phyloP scores from a whole-genome alignment of 2,888 invertebrate species.

The Pocota personata region DNA sequence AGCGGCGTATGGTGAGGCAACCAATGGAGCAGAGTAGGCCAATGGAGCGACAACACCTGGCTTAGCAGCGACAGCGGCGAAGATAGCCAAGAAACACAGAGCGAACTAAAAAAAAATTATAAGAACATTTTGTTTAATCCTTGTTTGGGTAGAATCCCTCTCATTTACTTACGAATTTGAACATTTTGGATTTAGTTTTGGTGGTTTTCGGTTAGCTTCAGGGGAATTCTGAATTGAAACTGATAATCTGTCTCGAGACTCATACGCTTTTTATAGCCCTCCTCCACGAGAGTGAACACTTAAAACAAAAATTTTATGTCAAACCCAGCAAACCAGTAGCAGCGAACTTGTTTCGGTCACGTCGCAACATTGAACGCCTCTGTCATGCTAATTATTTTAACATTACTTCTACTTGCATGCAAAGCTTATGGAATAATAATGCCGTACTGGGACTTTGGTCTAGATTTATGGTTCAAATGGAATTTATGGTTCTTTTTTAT shows the following conservation, averaged over 20 bases:
- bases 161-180: slow-evolving; percentile 60
- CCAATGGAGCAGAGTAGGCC: slow-evolving; percentile 56
- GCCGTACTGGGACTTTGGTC: neutral
- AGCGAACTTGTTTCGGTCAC: slow-evolving; percentile 54
- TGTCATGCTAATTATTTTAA: slow-evolving; percentile 53
- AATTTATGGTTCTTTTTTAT: slow-evolving; percentile 54
- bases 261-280: slow-evolving; percentile 42
- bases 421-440: slow-evolving; percentile 36
- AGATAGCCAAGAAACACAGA: slow-evolving; percentile 57
- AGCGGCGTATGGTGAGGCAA: slow-evolving; percentile 58
- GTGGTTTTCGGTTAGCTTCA: slow-evolving; percentile 46
- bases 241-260: slow-evolving; percentile 20
- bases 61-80: slow-evolving; percentile 64
- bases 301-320: neutral
- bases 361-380: slow-evolving; percentile 61
- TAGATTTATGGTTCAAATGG: slow-evolving; percentile 41
- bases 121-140: neutral
- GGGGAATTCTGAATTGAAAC: slow-evolving; percentile 53
- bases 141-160: neutral
- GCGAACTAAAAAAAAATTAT: slow-evolving; percentile 41
- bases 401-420: slow-evolving; percentile 13
- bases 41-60: slow-evolving; percentile 60
- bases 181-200: slow-evolving; percentile 57
- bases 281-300: neutral
- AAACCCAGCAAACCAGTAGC: neutral